Evolutionary conservation across 2,797 vertebrate genomes (phyloP), one percentile per base, ranked within the genome.

Genomic region (Ctenochaetus hawaiiensis): DNA sequence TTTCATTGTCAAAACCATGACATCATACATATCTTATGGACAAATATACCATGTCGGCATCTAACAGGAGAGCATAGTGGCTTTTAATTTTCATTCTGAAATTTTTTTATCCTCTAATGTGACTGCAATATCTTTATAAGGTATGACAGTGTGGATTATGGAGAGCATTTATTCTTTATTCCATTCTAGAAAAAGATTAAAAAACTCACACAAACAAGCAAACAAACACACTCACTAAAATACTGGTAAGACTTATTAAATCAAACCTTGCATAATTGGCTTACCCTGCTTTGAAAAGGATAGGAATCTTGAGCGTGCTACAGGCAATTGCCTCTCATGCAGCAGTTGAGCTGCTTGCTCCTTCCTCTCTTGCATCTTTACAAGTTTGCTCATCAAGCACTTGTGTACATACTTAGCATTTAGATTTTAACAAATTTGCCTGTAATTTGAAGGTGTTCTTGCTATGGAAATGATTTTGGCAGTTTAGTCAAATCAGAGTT

Each of bases 231-330:
- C 26, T n/a, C 37, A 64, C 26, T 64, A 45, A 80, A 89, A 89
- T 81, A 85, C 78, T 83, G 66, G 63, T 71, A 54, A 71, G 60
- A 64, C 75, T 83, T 84, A 76, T 89, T 82, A 83, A 90, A 90
- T 89, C 83, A 93, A 78, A 87, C 60, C 74, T 79, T 26, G 23
- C 67, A 65, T 93, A 86, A 89, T 82, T 90, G 87, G 80, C 72
- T 87, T 79, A 72, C 62, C 30, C 72, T 56, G 76, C 81, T 89
- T 84, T 76, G 71, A 80, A 74, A 84, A 41, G 70, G 70, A 84
- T 67, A 59, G 58, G 60, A 68, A 77, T 76, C 79, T 67, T 2
- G 49, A 85, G 81, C 60, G 16, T 72, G 78, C 73, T 79, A 71
- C 82, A 89, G 81, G 71, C 67, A 16, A 65, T 34, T 68, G 74